Evolutionary conservation across 2,113 vertebrate species (phyloP).

Genomic region (Hiodon alosoides): DNA sequence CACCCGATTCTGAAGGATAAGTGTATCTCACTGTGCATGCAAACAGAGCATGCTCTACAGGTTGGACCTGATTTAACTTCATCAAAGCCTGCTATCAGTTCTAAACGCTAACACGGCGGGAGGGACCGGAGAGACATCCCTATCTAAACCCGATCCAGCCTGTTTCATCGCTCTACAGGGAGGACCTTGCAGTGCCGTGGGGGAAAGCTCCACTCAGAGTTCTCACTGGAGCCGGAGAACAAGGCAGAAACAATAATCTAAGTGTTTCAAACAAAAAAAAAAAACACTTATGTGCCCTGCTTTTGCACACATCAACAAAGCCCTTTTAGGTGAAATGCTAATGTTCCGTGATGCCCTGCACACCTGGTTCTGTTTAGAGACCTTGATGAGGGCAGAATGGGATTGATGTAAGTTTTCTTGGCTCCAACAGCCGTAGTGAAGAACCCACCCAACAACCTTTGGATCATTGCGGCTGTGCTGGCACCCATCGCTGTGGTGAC

Average conservation of each 20-base stretch:
- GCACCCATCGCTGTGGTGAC: conserved; percentile 91
- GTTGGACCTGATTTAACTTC: background rate
- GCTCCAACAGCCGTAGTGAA: conserved; percentile 82
- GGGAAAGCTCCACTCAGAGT: no score
- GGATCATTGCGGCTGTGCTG: conserved; percentile 94
- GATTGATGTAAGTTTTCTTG: conserved; percentile 18
- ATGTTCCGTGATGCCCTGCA: no score
- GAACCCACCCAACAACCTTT: conserved; percentile 94
- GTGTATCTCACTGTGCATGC: background rate
- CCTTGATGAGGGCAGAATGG: background rate
- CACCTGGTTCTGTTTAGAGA: no score
- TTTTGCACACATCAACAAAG: no score
- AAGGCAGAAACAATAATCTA: no score
- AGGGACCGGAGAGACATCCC: background rate
- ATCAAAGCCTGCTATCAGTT: background rate
- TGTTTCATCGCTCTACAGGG: no score
- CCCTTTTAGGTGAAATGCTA: no score
- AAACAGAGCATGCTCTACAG: background rate
- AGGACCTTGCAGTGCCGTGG: no score
- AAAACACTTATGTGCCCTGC: no score
- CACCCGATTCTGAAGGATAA: background rate
- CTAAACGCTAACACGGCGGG: background rate
- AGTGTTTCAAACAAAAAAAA: no score
- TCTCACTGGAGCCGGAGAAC: no score
- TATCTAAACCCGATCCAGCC: background rate